Evolutionary conservation across 2,888 invertebrate species (phyloP).

Genomic region (Agrochola circellaris): DNA sequence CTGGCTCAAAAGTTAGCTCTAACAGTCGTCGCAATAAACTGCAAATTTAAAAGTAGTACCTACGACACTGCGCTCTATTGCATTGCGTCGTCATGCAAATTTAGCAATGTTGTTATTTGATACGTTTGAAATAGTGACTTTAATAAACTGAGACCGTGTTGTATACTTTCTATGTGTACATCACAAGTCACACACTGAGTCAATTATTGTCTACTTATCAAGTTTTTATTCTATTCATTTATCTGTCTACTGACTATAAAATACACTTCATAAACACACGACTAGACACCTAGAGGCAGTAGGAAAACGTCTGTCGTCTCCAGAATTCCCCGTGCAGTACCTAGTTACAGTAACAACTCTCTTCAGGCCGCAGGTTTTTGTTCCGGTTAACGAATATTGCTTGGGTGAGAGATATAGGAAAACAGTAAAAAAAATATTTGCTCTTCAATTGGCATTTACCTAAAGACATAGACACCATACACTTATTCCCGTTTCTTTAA

Average conservation of each 20-base stretch:
- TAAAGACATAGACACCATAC: background rate
- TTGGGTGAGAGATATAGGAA: background rate
- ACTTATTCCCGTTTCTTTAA: background rate
- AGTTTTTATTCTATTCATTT: background rate
- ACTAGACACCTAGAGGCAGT: background rate
- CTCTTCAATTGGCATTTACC: background rate
- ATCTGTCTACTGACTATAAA: background rate
- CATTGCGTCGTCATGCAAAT: slow-evolving; percentile 80
- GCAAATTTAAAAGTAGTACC: slow-evolving; percentile 71
- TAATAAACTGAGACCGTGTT: slow-evolving; percentile 73
- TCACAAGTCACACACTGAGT: background rate
- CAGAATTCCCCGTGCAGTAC: background rate
- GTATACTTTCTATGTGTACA: slow-evolving; percentile 20
- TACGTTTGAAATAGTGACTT: slow-evolving; percentile 79
- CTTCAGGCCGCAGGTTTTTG: background rate
- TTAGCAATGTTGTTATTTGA: slow-evolving; percentile 82
- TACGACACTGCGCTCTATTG: slow-evolving; percentile 68
- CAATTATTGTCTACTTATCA: background rate
- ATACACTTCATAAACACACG: background rate
- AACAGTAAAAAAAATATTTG: background rate
- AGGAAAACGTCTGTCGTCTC: background rate
- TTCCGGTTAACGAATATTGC: background rate
- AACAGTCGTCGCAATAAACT: slow-evolving; percentile 63
- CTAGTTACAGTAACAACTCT: background rate
- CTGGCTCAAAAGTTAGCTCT: slow-evolving; percentile 14